Evolutionary conservation across 2,888 invertebrate species (phyloP).

Genomic region (Orchestes rusci): DNA sequence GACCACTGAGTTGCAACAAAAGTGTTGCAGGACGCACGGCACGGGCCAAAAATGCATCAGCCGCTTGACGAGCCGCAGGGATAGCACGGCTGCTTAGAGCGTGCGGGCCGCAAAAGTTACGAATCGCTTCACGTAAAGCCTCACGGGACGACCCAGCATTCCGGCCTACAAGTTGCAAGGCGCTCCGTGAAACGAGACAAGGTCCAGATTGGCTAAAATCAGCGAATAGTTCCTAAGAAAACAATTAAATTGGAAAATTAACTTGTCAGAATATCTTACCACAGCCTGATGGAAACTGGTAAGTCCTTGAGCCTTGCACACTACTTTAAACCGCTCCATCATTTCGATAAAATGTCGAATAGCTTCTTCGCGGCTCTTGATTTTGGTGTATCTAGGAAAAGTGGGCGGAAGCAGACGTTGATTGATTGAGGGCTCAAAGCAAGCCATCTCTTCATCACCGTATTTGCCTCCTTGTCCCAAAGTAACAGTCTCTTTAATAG

Average conservation of each 20-base stretch:
- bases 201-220: conserved; percentile 84
- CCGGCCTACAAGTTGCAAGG: conserved; percentile 76
- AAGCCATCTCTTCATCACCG: conserved; percentile 71
- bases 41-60: conserved; percentile 81
- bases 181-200: conserved; percentile 87
- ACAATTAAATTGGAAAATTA: not conserved
- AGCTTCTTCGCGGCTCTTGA: conserved; percentile 73
- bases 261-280: conserved; percentile 46
- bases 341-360: conserved; percentile 75
- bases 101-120: conserved; percentile 84
- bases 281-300: conserved; percentile 74
- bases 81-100: conserved; percentile 51
- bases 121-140: conserved; percentile 77
- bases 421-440: conserved; percentile 94
- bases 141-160: conserved; percentile 48
- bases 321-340: conserved; percentile 69
- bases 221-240: conserved; percentile 78
- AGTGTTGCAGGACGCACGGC: conserved; percentile 82
- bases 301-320: conserved; percentile 73
- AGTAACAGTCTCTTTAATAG: conserved; percentile 67
- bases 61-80: conserved; percentile 51
- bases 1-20: conserved; percentile 83
- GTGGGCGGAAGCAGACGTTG: conserved; percentile 95
- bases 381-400: conserved; percentile 93
- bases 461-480: conserved; percentile 56